Evolutionary conservation across 1,140 invertebrate species (phyloP), one percentile per base, ranked within the genome.

Genomic region (Leptopilina clavipes): DNA sequence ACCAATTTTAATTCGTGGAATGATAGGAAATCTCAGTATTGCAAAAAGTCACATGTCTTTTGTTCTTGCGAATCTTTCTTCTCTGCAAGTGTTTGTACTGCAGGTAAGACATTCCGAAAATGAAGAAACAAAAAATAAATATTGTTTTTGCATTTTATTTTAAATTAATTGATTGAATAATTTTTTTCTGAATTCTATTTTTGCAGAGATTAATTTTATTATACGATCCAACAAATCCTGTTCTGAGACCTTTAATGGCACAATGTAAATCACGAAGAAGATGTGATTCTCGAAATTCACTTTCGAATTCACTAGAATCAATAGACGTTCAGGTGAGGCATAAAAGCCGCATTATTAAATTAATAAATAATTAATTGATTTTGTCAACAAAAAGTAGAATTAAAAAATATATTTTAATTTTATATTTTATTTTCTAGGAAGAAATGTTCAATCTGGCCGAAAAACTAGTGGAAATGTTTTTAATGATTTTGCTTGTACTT

Each of bases 211-310:
- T 92, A 77, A 88, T 90, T 59, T 86, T 85, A 59, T 81, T 92
- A 8, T 92, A 92, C 70, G 91, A 92, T 83, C 91, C 91, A 79
- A 91, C 91, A 17, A 91, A 90, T 82, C 87, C 91, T 79, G 83
- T 88, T 65, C 81, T 92, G 74, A 87, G 91, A 73, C 89, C 91
- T 76, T 84, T 87, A 76, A 78, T 91, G 71, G 70, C 88, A 45
- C 84, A 85, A 40, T 90, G 84, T 77, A 86, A 82, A 78, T 78
- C 81, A 84, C 86, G 86, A 52, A 82, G 83, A 75, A 86, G 86
- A 84, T 86, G 84, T 19, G 83, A 85, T 71, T 89, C 89, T 1
- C 84, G 84, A 37, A 89, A 87, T 83, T 86, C 86, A 31, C 87
- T 86, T 82, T 90, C 88, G 78, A 89, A 86, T 85, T 90, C 87